Base-by-base conservation (phyloP, 2,113 vertebrate species). In the Phyllostomus hastatus region DNA sequence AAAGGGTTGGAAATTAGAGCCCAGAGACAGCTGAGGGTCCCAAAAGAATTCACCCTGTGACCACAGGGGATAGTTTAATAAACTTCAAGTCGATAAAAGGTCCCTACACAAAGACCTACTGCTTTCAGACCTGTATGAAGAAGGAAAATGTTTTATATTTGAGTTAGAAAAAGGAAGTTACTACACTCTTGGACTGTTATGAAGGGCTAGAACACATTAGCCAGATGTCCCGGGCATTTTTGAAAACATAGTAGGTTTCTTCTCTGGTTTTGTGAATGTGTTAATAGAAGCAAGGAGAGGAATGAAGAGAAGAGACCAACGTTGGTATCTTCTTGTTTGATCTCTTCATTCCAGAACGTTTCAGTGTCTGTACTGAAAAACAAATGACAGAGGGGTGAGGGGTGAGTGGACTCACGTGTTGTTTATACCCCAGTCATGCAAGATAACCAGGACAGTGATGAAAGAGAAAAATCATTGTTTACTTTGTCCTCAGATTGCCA, bases 401-500 rank as follows among this genome's bases (percentile, higher is more conserved):
- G 91, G 50, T 91, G 26, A 38, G 20, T 5, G 20, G 91, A 52
- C 57, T 83, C 69, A 46, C 26, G 1, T 82, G 80, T 75, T 97
- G 78, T 95, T 96, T 96, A 52, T 84, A 75, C 79, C 72, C 87
- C n/a, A 76, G 11, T 35, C 67, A 46, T 70, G n/a, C 95, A 64
- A 43, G 94, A 38, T 76, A 93, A 93, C 82, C 84, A 61, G 88
- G 52, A 48, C 80, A 64, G 57, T 69, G 75, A 81, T 96, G 91
- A 96, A 96, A 97, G 91, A 69, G 46, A 84, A 91, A 79, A 84
- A 76, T 72, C 78, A 10, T 78, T 80, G 75, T 94, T 91, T 83
- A 48, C 73, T 70, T 22, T 81, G 76, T 78, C 67, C 80, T 95
- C 16, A n/a, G 94, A 90, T 54, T 67, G 96, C 94, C 61, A 52